Conservation (phyloP, 2,888 invertebrate genomes). For the Athripsodes cinereus region DNA sequence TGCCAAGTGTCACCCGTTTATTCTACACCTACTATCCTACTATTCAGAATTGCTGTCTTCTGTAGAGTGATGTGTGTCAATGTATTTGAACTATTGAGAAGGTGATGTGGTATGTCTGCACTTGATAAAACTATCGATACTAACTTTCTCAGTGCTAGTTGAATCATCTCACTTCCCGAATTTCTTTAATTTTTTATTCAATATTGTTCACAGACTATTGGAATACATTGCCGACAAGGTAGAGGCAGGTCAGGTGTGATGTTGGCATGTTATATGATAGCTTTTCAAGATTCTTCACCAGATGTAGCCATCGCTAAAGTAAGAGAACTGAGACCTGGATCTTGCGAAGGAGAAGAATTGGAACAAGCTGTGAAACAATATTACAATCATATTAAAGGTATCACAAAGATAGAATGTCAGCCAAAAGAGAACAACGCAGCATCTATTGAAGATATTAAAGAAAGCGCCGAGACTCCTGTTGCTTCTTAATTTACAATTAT, state of each 20-base stretch:
- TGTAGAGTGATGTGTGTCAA: no score
- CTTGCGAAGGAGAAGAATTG: conserved; percentile 57
- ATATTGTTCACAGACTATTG: no score
- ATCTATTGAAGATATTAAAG: neutral
- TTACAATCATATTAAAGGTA: conserved; percentile 50
- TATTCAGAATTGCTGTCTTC: no score
- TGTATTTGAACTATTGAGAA: no score
- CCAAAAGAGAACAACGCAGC: neutral
- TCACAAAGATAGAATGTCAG: neutral
- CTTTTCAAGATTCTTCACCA: conserved; percentile 54
- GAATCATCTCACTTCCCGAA: no score
- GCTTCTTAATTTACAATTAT: conserved; percentile 2
- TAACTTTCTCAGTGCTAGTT: no score
- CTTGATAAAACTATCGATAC: no score
- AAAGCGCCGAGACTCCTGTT: conserved; percentile 4
- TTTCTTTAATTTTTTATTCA: no score
- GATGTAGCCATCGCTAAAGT: conserved; percentile 57
- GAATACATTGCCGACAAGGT: conserved; percentile 66
- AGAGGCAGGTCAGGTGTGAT: conserved; percentile 67
- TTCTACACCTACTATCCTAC: no score
- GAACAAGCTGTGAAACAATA: conserved; percentile 54
- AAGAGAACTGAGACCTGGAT: conserved; percentile 54
- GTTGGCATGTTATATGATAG: conserved; percentile 66
- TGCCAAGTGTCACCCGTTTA: no score
- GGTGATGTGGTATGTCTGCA: no score